Conservation (phyloP, 2,888 invertebrate species). For the Volucella inflata region DNA sequence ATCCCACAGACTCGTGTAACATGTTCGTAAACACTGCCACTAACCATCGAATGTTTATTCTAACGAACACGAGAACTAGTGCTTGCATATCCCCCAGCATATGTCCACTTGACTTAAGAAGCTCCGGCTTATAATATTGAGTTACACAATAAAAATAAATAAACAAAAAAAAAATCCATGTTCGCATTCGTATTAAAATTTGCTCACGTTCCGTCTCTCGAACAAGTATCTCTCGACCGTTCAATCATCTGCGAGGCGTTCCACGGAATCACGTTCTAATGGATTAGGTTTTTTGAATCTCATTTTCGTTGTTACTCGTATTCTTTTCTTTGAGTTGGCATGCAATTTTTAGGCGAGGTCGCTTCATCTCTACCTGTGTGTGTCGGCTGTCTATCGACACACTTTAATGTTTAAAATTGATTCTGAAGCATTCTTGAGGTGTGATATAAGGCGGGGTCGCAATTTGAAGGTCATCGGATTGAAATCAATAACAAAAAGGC, state of each 20-base stretch:
- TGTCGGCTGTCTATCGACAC: slow-evolving; percentile 39
- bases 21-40: not conserved
- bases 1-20: no score
- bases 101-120: slow-evolving; percentile 9
- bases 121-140: slow-evolving; percentile 2
- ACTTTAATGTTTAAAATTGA: slow-evolving; percentile 47
- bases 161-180: not conserved
- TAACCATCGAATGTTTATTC: slow-evolving; percentile 2
- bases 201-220: slow-evolving; percentile 31
- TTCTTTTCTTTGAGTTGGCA: slow-evolving; percentile 42
- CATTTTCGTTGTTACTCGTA: slow-evolving; percentile 1
- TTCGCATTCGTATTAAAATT: slow-evolving; percentile 15
- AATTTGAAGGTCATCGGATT: slow-evolving; percentile 53
- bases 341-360: slow-evolving; percentile 68
- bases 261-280: slow-evolving; percentile 58
- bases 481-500: not conserved
- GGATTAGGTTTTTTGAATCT: slow-evolving; percentile 35
- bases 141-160: not conserved
- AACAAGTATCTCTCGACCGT: slow-evolving; percentile 2
- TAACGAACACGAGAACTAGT: no score
- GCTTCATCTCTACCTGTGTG: slow-evolving; percentile 52
- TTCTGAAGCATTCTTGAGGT: slow-evolving; percentile 55
- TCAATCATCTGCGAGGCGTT: slow-evolving; percentile 40
- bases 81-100: slow-evolving; percentile 1
- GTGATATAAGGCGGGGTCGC: slow-evolving; percentile 61